A percentile compares a stretch with the other conserved stretches of the same genome.
These are phyloP conservation scores for Pentamera pediparva DNA, from an alignment of 53 echinoderm and acorn worm species.

Conservation along the genomic window DNA sequence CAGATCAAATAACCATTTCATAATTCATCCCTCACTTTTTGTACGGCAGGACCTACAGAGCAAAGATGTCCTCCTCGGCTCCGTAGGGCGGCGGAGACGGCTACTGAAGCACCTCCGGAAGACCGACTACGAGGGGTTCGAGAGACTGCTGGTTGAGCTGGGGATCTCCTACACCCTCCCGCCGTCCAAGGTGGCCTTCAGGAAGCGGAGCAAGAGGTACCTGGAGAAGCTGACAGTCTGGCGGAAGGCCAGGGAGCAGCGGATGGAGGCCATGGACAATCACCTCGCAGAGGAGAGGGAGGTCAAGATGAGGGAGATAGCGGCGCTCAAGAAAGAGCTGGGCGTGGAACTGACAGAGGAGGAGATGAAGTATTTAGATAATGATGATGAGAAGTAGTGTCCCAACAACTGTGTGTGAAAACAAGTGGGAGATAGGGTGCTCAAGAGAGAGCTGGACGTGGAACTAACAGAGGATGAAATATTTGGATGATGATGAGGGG, in stretches of 20 bases:
- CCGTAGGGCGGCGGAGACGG: constrained; percentile 1
- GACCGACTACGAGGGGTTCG: constrained; percentile 16
- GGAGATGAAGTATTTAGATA: no score
- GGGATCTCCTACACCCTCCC: constrained; percentile 9
- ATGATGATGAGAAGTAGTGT: no score
- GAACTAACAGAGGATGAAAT: no score
- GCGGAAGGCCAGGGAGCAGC: constrained; percentile 38
- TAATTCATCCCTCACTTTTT: not conserved
- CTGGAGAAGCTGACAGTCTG: constrained; percentile 48
- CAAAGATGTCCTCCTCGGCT: not conserved
- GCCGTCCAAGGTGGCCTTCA: constrained; percentile 19
- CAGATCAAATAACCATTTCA: no score
- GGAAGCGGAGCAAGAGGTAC: constrained; percentile 37
- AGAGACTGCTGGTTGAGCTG: constrained; percentile 6
- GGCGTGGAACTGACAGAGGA: constrained; percentile 65
- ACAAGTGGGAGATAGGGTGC: no score
- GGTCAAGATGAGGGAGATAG: constrained; percentile 61
- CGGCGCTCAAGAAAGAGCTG: constrained; percentile 64
- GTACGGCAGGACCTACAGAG: not conserved
- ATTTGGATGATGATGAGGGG: no score
- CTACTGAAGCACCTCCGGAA: not conserved
- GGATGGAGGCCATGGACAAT: constrained; percentile 40
- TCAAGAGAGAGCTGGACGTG: no score
- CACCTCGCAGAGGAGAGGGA: constrained; percentile 33
- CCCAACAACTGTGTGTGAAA: no score